phyloP scores from a whole-genome alignment of 2,113 vertebrate species.

The Zosterops pallidus region DNA sequence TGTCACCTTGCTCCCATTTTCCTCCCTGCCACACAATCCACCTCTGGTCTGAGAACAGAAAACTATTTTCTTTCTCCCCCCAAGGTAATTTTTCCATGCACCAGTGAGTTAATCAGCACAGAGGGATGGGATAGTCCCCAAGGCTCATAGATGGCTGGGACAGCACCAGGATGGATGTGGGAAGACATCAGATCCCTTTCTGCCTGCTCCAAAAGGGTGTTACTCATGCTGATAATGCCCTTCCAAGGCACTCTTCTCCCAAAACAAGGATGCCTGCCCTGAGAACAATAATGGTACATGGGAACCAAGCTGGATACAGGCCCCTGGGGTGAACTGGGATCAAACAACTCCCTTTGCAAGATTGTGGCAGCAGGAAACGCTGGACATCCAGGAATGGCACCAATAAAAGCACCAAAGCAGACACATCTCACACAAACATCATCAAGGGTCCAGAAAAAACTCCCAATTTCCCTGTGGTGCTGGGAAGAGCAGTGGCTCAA shows the following conservation, averaged over 20 bases:
- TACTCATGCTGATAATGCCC: background rate
- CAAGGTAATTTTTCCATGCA: background rate
- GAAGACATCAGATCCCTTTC: background rate
- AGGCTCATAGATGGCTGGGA: background rate
- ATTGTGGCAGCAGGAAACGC: background rate
- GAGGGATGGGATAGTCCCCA: background rate
- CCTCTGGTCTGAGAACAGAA: background rate
- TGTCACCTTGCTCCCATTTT: background rate
- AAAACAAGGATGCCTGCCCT: background rate
- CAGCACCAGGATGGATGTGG: background rate
- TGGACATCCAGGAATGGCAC: background rate
- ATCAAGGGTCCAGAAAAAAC: background rate
- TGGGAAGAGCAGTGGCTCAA: background rate
- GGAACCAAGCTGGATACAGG: background rate
- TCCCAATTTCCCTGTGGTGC: fast-evolving
- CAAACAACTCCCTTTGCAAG: background rate
- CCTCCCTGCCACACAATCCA: background rate
- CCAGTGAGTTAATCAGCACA: background rate
- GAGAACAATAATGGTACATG: background rate
- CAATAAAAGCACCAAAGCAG: background rate
- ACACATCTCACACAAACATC: background rate
- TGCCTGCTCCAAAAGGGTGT: background rate
- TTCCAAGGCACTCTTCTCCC: background rate
- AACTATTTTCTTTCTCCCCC: background rate
- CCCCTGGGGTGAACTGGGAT: background rate